phyloP scores from a whole-genome alignment of 2,113 vertebrate species.

The Heptranchias perlo region DNA sequence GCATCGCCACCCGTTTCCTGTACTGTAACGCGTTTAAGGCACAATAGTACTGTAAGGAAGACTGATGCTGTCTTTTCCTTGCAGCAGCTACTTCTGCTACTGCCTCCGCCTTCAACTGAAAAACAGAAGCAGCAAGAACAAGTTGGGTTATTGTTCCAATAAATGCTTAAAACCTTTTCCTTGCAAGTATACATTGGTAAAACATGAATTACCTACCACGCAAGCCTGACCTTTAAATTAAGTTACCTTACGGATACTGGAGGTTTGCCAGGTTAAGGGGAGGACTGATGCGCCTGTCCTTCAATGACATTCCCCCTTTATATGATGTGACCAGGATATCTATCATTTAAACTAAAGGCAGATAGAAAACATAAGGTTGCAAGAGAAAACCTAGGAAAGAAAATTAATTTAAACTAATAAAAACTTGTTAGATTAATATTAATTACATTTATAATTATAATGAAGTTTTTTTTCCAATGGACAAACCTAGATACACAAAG shows the following conservation, averaged over 20 bases:
- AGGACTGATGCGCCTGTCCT: background rate
- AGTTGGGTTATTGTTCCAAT: background rate
- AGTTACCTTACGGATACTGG: background rate
- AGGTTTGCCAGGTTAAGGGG: background rate
- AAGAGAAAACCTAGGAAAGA: background rate
- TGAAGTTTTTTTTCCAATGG: background rate
- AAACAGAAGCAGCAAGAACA: background rate
- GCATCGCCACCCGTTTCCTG: constrained; percentile 84
- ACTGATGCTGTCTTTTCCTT: constrained; percentile 87
- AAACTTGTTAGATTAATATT: background rate
- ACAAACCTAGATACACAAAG: background rate
- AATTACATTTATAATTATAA: background rate
- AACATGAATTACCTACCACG: background rate
- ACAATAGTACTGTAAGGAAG: constrained; percentile 91
- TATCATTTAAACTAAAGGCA: background rate
- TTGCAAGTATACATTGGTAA: background rate
- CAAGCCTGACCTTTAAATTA: background rate
- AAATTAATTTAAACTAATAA: background rate
- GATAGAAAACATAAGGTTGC: background rate
- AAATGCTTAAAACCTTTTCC: background rate
- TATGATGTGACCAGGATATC: background rate
- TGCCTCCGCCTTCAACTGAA: constrained; percentile 77
- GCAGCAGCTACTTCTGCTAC: constrained; percentile 83
- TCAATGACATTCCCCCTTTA: background rate
- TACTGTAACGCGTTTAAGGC: constrained; percentile 92